Evolutionary conservation across 2,113 vertebrate genomes (phyloP).

Genomic region (Neotoma lepida): DNA sequence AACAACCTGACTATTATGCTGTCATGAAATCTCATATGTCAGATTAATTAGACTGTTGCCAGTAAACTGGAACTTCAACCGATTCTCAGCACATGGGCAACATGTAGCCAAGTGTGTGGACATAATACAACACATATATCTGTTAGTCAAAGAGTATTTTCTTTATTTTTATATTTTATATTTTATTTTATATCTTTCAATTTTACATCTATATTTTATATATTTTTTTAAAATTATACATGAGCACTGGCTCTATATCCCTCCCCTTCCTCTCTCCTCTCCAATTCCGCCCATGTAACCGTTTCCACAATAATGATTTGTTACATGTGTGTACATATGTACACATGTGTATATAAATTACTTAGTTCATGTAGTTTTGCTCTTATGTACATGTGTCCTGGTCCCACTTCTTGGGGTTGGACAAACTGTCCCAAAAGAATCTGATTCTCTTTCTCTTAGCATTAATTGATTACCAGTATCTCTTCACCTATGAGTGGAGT

Average conservation of each 20-base stretch:
- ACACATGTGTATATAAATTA: background rate
- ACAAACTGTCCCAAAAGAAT: background rate
- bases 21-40: background rate
- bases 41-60: background rate
- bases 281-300: background rate
- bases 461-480: no score
- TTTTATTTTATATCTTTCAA: background rate
- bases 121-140: background rate
- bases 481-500: background rate
- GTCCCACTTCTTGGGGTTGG: background rate
- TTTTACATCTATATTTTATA: background rate
- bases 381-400: background rate
- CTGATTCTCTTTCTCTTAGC: background rate
- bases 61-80: background rate
- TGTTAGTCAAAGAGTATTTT: background rate
- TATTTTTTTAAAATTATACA: background rate
- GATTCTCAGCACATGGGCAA: background rate
- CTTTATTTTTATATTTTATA: background rate
- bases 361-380: background rate
- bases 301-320: background rate
- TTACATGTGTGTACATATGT: background rate
- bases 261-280: background rate
- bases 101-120: no score
- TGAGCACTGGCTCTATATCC: background rate
- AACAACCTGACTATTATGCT: background rate